Percentiles rank a stretch among this genome's conserved stretches.
Conservation (phyloP, 1,140 invertebrate genomes). For the Mesaphorura yosii region DNA sequence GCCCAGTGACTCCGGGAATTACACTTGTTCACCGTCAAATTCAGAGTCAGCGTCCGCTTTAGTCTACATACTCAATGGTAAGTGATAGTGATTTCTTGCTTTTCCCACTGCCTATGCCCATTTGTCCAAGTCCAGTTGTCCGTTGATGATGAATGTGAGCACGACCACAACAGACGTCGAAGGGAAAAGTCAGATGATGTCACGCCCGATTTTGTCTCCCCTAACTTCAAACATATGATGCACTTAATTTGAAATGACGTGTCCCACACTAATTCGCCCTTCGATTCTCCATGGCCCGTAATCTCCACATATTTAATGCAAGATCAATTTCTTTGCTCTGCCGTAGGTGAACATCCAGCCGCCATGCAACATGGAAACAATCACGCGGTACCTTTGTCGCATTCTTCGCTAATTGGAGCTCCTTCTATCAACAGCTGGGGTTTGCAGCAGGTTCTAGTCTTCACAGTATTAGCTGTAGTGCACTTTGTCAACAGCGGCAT, state of each 20-base stretch:
- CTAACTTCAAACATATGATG: no score
- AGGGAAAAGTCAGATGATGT: no score
- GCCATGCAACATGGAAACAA: constrained; percentile 51
- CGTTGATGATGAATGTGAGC: no score
- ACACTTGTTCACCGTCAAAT: constrained; percentile 64
- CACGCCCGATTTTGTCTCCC: not conserved
- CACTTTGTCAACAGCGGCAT: no score
- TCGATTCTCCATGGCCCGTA: constrained; percentile 1
- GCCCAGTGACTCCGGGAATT: constrained; percentile 63
- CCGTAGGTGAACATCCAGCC: constrained; percentile 50
- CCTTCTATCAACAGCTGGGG: not conserved
- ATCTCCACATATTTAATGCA: no score
- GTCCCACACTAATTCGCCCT: no score
- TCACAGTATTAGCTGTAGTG: not conserved
- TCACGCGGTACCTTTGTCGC: constrained; percentile 15
- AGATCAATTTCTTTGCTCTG: no score
- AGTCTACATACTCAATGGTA: constrained; percentile 51
- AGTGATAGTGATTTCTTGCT: constrained; percentile 26
- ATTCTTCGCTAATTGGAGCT: not conserved
- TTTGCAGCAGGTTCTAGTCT: not conserved
- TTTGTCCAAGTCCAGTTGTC: no score
- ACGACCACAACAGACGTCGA: no score
- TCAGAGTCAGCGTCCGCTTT: constrained; percentile 46
- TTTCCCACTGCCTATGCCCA: not conserved
- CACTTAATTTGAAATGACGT: no score